Conservation (phyloP, 2,888 invertebrate species). For the Caenorhabditis macrosperma region DNA sequence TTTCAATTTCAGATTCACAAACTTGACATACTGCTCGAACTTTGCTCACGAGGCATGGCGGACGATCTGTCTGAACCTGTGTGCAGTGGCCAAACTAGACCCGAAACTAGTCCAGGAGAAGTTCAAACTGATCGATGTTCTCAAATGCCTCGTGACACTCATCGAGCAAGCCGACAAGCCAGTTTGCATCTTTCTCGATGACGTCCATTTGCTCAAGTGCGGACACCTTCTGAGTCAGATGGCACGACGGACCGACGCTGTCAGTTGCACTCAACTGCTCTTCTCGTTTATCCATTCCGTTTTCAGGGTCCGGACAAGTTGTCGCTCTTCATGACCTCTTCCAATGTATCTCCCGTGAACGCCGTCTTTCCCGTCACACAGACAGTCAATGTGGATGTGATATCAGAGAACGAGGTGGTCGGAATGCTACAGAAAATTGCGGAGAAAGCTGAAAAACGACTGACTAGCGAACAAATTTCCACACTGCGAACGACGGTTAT, state of each 20-base stretch:
- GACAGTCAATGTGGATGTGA: constrained; percentile 64
- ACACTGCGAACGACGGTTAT: constrained; percentile 24
- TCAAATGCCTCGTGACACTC: constrained; percentile 38
- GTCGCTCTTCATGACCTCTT: constrained; percentile 62
- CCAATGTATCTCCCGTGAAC: constrained; percentile 61
- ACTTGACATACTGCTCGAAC: constrained; percentile 71
- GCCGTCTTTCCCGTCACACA: constrained; percentile 63
- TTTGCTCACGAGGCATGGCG: constrained; percentile 78
- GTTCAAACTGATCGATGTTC: constrained; percentile 45
- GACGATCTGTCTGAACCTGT: constrained; percentile 58
- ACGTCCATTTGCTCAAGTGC: constrained; percentile 73
- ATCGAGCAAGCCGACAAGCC: constrained; percentile 65
- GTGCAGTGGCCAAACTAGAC: constrained; percentile 48
- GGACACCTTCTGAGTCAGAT: constrained; percentile 70
- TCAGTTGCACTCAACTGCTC: background rate
- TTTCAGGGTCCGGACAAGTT: constrained; percentile 63
- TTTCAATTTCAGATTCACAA: constrained; percentile 62
- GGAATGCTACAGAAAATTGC: constrained; percentile 67
- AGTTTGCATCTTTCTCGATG: constrained; percentile 77
- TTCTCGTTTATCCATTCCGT: background rate
- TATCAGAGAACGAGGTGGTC: constrained; percentile 62
- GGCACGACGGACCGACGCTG: constrained; percentile 46
- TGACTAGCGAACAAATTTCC: constrained; percentile 64
- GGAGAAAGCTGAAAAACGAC: constrained; percentile 53
- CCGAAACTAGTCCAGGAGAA: constrained; percentile 46